These are phyloP conservation scores for Varanus komodoensis DNA, from an alignment of 2,113 vertebrate species.

Conservation along the genomic window DNA sequence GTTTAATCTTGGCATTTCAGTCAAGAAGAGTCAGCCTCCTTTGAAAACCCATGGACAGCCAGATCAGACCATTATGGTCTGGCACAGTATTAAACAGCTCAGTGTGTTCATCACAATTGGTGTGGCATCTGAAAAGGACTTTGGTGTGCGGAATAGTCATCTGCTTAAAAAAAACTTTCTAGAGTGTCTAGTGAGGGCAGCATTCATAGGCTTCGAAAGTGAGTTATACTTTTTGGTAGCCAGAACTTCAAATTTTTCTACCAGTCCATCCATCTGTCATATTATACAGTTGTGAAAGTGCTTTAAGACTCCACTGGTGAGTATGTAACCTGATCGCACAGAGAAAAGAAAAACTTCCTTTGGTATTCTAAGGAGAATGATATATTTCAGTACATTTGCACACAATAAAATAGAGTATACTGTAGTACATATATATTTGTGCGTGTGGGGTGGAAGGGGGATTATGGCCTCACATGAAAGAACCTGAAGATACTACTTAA, in stretches of 20 bases:
- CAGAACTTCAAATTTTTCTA: neutral
- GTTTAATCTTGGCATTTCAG: neutral
- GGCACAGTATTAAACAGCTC: neutral
- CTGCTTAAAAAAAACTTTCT: conserved; percentile 36
- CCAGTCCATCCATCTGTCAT: neutral
- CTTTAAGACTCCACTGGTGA: conserved; percentile 6
- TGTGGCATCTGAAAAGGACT: neutral
- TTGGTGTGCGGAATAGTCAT: conserved; percentile 33
- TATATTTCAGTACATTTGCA: neutral
- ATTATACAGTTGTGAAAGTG: conserved; percentile 7
- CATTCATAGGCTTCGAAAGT: conserved; percentile 17
- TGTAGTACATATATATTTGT: neutral
- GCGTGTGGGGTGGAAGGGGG: too few relatives aligned
- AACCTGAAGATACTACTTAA: too few relatives aligned
- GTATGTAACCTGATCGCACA: neutral
- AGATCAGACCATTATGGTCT: neutral
- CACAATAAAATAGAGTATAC: conserved; percentile 21
- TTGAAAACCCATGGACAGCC: neutral
- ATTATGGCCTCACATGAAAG: too few relatives aligned
- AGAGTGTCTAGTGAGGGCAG: conserved; percentile 30
- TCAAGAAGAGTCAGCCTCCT: neutral
- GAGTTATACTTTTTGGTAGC: neutral
- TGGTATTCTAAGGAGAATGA: neutral
- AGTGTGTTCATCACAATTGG: neutral
- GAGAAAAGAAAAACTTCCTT: conserved; percentile 24